Evolutionary conservation across 2,113 vertebrate genomes (phyloP).

Genomic region (Tachysurus vachellii): DNA sequence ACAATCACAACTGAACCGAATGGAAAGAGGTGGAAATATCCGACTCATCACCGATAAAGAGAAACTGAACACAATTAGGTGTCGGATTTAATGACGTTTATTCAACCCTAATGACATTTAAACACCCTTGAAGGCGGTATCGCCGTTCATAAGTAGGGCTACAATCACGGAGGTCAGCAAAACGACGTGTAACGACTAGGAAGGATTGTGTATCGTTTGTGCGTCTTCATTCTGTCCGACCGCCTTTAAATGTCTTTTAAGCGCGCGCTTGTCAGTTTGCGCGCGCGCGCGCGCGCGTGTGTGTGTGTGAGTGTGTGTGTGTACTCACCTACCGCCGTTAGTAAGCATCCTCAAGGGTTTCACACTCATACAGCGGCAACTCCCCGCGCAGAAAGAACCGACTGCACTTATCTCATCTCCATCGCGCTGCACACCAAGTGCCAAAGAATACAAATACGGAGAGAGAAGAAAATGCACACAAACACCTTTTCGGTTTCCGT

Average conservation of each 20-base stretch:
- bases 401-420: constrained; percentile 67
- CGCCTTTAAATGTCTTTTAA: neutral
- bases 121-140: constrained; percentile 27
- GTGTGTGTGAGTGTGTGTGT: neutral
- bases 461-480: neutral
- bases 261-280: neutral
- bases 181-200: neutral
- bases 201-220: neutral
- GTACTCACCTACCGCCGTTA: constrained; percentile 73
- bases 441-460: neutral
- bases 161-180: neutral
- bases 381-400: constrained; percentile 64
- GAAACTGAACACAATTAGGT: neutral
- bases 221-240: neutral
- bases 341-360: constrained; percentile 74
- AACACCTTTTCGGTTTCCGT: neutral
- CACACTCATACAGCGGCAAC: constrained; percentile 64
- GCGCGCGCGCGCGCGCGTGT: no score
- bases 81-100: neutral
- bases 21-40: neutral
- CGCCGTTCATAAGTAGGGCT: neutral
- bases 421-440: constrained; percentile 42
- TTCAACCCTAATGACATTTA: constrained; percentile 30
- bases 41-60: neutral
- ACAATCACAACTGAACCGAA: neutral